Percentiles rank a stretch among this genome's conserved stretches.
Conservation (phyloP, 2,113 vertebrate species). For the Cardinalis cardinalis region DNA sequence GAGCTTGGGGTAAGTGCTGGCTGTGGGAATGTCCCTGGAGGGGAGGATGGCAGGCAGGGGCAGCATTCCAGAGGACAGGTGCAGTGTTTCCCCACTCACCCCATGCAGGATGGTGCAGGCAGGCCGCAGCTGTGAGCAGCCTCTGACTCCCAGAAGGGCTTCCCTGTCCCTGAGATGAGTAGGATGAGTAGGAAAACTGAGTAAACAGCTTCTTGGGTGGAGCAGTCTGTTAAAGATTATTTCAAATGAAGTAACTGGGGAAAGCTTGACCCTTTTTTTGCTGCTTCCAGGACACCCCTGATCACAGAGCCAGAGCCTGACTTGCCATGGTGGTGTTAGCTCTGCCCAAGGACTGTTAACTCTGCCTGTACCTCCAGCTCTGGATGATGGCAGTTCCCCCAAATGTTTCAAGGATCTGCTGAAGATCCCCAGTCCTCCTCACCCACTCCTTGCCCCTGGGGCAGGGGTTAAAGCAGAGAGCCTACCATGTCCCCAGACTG, state of each 20-base stretch:
- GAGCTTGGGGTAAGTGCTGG: background rate
- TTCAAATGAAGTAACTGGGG: background rate
- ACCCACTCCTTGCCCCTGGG: background rate
- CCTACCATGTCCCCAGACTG: background rate
- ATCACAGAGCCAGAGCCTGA: background rate
- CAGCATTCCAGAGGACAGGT: background rate
- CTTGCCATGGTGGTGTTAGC: background rate
- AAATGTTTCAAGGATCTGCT: background rate
- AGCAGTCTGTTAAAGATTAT: background rate
- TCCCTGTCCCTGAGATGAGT: fast-evolving
- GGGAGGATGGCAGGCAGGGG: background rate
- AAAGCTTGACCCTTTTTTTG: background rate
- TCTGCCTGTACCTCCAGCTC: background rate
- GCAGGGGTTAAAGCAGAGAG: background rate
- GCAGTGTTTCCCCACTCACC: background rate
- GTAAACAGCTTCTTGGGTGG: background rate
- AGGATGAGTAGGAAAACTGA: background rate
- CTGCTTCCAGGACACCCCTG: background rate
- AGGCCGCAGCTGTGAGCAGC: background rate
- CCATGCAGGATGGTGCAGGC: background rate
- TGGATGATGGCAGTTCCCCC: background rate
- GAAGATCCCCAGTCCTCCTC: background rate
- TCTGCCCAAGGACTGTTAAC: background rate
- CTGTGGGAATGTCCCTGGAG: slow-evolving; percentile 1
- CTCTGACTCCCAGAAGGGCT: background rate